Evolutionary conservation across 2,888 invertebrate species (phyloP), one percentile per base, ranked within the genome.

Genomic region (Megastigmus dorsalis): DNA sequence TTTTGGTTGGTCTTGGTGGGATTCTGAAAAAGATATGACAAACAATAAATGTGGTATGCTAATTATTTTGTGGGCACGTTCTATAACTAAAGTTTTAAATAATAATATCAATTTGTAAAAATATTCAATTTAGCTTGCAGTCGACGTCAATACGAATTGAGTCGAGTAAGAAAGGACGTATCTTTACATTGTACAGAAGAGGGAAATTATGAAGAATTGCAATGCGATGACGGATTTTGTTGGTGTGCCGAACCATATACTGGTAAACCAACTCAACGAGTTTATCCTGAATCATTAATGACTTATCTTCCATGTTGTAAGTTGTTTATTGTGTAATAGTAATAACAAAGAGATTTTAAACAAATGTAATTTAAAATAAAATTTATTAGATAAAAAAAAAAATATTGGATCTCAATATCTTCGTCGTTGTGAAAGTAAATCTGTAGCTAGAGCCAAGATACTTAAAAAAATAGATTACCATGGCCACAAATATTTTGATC

Each of bases 141-240:
- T 82, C 89, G 92, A 67, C 89, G 89, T 76, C 89, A 91, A 82
- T 88, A 89, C 23, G 90, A 92, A 79, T 81, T 93, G 70, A 89
- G 90, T 82, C 85, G 84, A n/a, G 77, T 83, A 23, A 86, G 89
- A 33, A 85, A 80, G 3, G 89, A 89, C 54, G 90, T 91, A 3
- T 90, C 91, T 3, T 88, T 93, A 18, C 94, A 93, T 83, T 94
- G 94, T 83, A 90, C 91, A 57, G 80, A 88, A 43, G 88, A 89
- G 80, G 94, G 94, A 20, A 93, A 93, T 87, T 94, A 91, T 84
- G 93, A 93, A 82, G 88, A 89, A 23, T 84, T 94, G 30, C 94
- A 94, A 83, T 94, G 93, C 82, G 92, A 92, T 84, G 89, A 90
- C 68, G 92, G 91, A 1, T 83, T 92, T 77, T 94, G 94, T 82